Conservation (phyloP, 2,797 vertebrate species). For the Oceanodroma leucorhoa region DNA sequence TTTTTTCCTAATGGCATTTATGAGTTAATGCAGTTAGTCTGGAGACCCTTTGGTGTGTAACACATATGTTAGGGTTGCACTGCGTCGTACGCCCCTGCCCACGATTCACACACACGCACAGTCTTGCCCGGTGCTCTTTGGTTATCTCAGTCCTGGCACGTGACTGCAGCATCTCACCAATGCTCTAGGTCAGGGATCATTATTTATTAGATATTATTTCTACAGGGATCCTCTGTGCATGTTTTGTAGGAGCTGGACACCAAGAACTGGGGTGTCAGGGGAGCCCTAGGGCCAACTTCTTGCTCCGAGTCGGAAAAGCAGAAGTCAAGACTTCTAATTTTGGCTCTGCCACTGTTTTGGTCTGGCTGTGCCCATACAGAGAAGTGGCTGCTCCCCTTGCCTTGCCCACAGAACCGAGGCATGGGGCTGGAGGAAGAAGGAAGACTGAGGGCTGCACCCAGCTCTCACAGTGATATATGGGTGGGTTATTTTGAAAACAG, state of each 20-base stretch:
- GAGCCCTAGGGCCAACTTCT: neutral
- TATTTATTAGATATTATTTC: neutral
- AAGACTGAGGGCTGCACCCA: neutral
- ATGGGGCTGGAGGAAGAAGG: neutral
- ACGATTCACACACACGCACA: fast-evolving
- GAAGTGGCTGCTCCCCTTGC: neutral
- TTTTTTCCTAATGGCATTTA: neutral
- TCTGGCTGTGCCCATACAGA: neutral
- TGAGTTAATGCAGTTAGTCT: neutral
- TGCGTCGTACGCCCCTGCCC: neutral
- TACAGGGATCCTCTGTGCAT: neutral
- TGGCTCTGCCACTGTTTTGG: neutral
- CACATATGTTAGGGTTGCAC: neutral
- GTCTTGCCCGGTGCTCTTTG: neutral
- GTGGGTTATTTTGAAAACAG: neutral
- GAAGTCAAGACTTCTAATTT: conserved; percentile 13
- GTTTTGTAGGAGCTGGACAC: fast-evolving
- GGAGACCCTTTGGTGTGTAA: neutral
- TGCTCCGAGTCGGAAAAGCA: neutral
- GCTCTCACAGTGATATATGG: fast-evolving
- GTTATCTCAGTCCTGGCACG: neutral
- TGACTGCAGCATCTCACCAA: neutral
- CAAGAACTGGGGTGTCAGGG: neutral
- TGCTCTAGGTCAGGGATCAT: neutral
- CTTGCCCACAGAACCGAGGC: neutral